phyloP scores from a whole-genome alignment of 2,113 vertebrate genomes.

The Trogon melanurus region DNA sequence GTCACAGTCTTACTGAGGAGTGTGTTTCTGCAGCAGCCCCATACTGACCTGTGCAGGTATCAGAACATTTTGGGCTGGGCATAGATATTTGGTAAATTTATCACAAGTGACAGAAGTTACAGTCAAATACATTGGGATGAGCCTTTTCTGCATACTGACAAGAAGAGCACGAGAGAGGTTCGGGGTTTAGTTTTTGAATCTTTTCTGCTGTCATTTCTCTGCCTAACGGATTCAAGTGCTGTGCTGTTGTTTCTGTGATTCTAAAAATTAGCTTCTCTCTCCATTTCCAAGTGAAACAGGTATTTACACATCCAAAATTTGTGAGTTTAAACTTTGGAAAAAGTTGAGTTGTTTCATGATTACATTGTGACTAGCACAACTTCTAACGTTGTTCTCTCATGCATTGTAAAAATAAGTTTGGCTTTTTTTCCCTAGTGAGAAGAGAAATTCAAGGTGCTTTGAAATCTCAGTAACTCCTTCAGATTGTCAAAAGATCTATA shows the following conservation, averaged over 20 bases:
- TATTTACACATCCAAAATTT: background rate
- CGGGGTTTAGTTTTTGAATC: background rate
- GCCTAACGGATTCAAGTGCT: background rate
- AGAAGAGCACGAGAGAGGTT: background rate
- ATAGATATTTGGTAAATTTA: background rate
- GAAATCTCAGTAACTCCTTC: background rate
- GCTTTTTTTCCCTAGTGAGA: background rate
- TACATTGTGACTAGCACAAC: background rate
- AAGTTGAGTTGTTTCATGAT: background rate
- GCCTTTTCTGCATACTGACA: background rate
- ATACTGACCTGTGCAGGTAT: background rate
- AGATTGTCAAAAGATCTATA: background rate
- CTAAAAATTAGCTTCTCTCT: background rate
- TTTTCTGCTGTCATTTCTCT: background rate
- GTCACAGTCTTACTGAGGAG: background rate
- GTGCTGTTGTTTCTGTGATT: background rate
- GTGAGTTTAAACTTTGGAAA: background rate
- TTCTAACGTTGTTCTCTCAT: background rate
- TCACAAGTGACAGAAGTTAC: background rate
- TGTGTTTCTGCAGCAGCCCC: background rate
- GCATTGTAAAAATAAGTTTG: background rate
- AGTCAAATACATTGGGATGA: background rate
- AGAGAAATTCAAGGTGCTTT: slow-evolving; percentile 20
- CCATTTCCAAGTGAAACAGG: background rate
- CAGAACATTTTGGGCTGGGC: background rate